Evolutionary conservation across 2,113 vertebrate species (phyloP), one percentile per base, ranked within the genome.

Genomic region (Sebastes schlegelii): DNA sequence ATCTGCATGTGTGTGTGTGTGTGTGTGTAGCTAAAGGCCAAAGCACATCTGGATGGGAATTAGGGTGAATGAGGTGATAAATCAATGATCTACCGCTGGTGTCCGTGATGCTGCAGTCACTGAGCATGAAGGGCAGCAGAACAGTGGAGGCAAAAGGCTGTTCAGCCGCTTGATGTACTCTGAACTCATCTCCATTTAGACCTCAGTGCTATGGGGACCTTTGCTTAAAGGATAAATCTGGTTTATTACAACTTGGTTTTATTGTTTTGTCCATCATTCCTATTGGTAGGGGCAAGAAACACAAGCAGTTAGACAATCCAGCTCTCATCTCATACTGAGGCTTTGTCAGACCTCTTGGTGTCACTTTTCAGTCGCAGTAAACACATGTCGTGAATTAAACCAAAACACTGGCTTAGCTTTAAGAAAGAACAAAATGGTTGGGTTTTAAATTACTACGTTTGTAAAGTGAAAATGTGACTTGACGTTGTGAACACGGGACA

Each of bases 71-170:
- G 91, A 91, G 92, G 89, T 93, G 90, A 94, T 95, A 94, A 95
- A 95, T 95, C 94, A 93, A 71, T 7, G 68, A 75, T 77, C 69
- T 80, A 79, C 77, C 86, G 80, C 81, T 65, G 19, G 87, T 85
- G 91, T 83, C 91, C 69, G 68, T 34, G 80, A 86, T 84, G 87
- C 92, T 91, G 84, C 87, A 94, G 92, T 92, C 94, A 95, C 89
- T 79, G 88, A 95, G 95, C 95, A 95, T 95, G 95, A 95, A 95
- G 94, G 94, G 92, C 95, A 92, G 83, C 80, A 72, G 82, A 82
- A 80, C 82, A 77, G 86, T 13, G 61, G 88, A 77, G 83, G 54
- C 45, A 46, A 79, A 52, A 73, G 40, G 77, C 79, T 77, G 74
- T n/a, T 74, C 23, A 14, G 66, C 57, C 68, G 11, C 48, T 82